phyloP scores from a whole-genome alignment of 2,888 invertebrate species.

The Listrodromus nycthemerus region DNA sequence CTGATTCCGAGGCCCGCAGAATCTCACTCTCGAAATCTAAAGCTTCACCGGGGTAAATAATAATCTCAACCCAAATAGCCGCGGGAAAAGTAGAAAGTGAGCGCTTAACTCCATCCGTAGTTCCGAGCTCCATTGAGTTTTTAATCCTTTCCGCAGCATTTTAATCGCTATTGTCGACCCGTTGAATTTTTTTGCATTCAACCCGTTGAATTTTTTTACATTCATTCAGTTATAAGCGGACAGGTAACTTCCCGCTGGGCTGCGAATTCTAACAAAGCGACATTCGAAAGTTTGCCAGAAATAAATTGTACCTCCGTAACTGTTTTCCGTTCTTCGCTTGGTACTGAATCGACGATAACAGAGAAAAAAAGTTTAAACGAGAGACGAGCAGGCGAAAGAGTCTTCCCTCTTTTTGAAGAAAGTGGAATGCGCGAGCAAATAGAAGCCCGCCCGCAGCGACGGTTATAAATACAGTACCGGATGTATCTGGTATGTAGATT shows the following conservation, averaged over 20 bases:
- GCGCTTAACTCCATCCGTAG: neutral
- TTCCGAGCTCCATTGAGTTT: slow-evolving; percentile 24
- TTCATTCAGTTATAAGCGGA: too few relatives aligned
- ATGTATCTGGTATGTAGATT: slow-evolving; percentile 7
- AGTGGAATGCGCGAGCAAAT: slow-evolving; percentile 45
- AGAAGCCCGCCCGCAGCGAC: slow-evolving; percentile 18
- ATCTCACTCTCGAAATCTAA: neutral
- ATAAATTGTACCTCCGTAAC: slow-evolving; percentile 12
- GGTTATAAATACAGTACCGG: neutral
- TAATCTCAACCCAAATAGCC: slow-evolving; percentile 11
- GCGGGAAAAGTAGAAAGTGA: neutral
- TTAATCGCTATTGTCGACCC: slow-evolving; percentile 39
- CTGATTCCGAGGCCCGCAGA: neutral
- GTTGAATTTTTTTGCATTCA: slow-evolving; percentile 24
- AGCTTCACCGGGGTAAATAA: slow-evolving; percentile 42
- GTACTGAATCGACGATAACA: slow-evolving; percentile 11
- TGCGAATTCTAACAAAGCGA: neutral
- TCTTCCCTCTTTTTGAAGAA: slow-evolving; percentile 40
- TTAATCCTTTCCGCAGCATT: slow-evolving; percentile 34
- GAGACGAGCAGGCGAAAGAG: slow-evolving; percentile 3
- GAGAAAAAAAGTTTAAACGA: neutral
- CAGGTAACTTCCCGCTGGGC: too few relatives aligned
- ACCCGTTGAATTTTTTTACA: slow-evolving; percentile 33
- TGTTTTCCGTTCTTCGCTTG: neutral
- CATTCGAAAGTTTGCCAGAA: slow-evolving; percentile 24